Base-by-base conservation (phyloP, 2,113 vertebrate species). In the Motacilla alba region DNA sequence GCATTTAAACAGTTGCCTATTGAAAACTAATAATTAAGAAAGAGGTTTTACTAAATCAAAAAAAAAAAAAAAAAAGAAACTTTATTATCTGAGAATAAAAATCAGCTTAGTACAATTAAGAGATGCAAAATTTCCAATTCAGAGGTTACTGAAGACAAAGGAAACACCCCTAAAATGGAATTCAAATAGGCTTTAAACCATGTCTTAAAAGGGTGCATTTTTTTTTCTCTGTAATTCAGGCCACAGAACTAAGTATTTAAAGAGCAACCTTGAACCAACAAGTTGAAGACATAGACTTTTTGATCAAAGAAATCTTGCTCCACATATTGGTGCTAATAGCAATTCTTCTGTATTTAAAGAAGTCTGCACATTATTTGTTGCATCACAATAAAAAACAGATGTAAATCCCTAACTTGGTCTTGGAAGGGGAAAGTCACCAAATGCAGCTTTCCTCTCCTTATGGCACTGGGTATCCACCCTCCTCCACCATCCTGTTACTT, bases 11-110 rank as follows among this genome's bases (percentile, higher is more conserved):
- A 79, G 67, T 89, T 60, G 56, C 16, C 69, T 78, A 89, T 5
- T 95, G 78, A 94, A 82, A 95, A 67, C 23, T 53, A 62, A 30
- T 56, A 83, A 85, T 43, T 47, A 94, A 89, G 47, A 89, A 90
- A 87, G 58, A 69, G 35, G 5, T 63, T 88, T 86, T 80, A 80
- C 35, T 52, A 88, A 67, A 68, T 20, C 33, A 69, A n/a, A n/a
- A n/a, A n/a, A n/a, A n/a, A n/a, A n/a, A n/a, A 35, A 20, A 27
- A 55, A 49, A 26, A 44, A 6, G 17, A 50, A 78, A 47, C 13
- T 64, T 50, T 33, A 60, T 77, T 35, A 28, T 30, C n/a, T 66
- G 41, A 67, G 35, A 90, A 90, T 23, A 64, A 52, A 89, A 77
- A 30, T 30, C 73, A 89, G 47, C 35, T 69, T 53, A 80, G 21